Base-by-base conservation (phyloP, 2,888 invertebrate genomes). In the Cremastobaeus sp. region DNA sequence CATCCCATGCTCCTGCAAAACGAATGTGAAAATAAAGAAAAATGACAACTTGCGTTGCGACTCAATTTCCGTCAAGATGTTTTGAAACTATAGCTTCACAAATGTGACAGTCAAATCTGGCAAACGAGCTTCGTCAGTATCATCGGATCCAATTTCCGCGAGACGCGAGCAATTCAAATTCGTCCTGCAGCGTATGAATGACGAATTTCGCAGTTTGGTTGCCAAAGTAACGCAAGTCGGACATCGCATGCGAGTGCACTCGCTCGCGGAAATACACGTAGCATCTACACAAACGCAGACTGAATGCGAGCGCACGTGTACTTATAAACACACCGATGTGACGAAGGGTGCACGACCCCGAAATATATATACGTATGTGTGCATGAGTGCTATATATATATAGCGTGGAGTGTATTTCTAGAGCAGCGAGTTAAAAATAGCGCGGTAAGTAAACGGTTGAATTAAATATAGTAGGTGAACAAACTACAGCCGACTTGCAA, bases 381-480 rank as follows among this genome's bases (percentile, higher is more conserved):
- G 15, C 17, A 20, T 25, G 45, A 43, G 20, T 12, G 12, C 32
- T 47, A 68, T 52, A 73, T 78, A 80, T 79, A 79, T 75, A 78
- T 76, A 70, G 59, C 69, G 60, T 47, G 73, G 78, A 77, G 81
- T 62, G 78, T 85, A 86, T 85, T 86, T 86, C 85, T 82, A 84
- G 84, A 85, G 78, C 82, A 82, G 79, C 57, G 78, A 78, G 81
- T 78, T 81, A 84, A 85, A 83, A 86, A 85, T 86, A 86, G 85
- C 82, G 73, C 78, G 75, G 75, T 78, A 77, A 81, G 82, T 81
- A 82, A 84, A 84, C 82, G 83, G 78, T 74, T 84, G 85, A 83
- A 85, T 85, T 85, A 85, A 83, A 82, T 82, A 84, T 84, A 83
- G 78, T 60, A 79, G 83, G 82, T 82, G 83, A 84, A 85, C 77